A percentile compares a stretch with the other conserved stretches of the same genome.
These are phyloP conservation scores for Ficedula albicollis DNA, from an alignment of 2,797 vertebrate genomes.

Conservation along the genomic window DNA sequence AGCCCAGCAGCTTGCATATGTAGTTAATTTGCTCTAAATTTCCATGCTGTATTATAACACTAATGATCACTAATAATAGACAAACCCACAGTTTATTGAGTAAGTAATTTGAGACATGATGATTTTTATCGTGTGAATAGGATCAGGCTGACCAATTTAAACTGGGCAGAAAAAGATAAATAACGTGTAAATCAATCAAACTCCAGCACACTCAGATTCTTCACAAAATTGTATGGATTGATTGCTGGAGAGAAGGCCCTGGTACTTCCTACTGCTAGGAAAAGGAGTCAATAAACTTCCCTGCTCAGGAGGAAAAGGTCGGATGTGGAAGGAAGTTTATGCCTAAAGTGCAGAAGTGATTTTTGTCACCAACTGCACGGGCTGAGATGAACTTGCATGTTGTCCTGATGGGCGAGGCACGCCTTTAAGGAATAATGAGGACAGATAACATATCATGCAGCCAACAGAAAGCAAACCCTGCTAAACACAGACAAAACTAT, in stretches of 20 bases:
- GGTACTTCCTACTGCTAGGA: slow-evolving; percentile 38
- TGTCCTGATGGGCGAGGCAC: not conserved
- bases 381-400: not conserved
- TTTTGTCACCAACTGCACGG: not conserved
- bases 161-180: slow-evolving; percentile 76
- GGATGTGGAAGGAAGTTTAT: not conserved
- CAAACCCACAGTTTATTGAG: slow-evolving; percentile 84
- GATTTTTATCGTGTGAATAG: slow-evolving; percentile 76
- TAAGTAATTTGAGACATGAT: slow-evolving; percentile 83
- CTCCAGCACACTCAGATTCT: slow-evolving; percentile 58
- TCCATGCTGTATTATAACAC: slow-evolving; percentile 80
- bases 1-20: slow-evolving; percentile 75
- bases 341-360: not conserved
- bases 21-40: slow-evolving; percentile 82
- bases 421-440: not conserved
- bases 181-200: slow-evolving; percentile 75
- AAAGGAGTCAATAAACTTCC: slow-evolving; percentile 62
- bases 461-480: not conserved
- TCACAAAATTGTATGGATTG: slow-evolving; percentile 69
- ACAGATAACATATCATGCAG: not conserved
- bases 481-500: not conserved
- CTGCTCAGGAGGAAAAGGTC: slow-evolving; percentile 53
- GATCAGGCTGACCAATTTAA: slow-evolving; percentile 78
- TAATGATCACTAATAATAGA: slow-evolving; percentile 85
- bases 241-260: slow-evolving; percentile 37